Base-by-base conservation (phyloP, 2,797 vertebrate genomes). In the Heterohyrax brucei region DNA sequence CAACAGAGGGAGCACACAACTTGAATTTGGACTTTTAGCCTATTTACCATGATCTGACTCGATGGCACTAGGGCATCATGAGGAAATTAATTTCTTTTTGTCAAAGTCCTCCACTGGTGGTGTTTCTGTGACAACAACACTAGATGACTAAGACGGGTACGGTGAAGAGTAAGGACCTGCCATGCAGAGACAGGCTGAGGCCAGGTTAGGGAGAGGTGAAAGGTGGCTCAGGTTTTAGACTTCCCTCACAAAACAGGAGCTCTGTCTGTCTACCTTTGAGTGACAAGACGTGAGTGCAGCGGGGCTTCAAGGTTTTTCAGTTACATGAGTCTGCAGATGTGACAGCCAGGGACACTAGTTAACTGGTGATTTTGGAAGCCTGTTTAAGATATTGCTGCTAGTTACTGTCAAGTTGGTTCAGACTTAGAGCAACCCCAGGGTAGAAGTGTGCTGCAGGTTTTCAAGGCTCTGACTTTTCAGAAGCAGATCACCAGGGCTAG, bases 161-260 rank as follows among this genome's bases (percentile, higher is more conserved):
- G 80, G 8, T 16, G 48, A 24, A 39, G 61, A 28, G 48, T 1
- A 10, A 81, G 62, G 19, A 30, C 5, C 0, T 3, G 3, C 16
- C 21, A 10, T 3, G 14, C 33, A 39, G 10, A 68, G 64, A 10
- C 0, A 9, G 7, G n/a, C 5, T 3, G 33, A 75, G 48, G 6
- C 62, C 9, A 19, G 33, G 3, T 21, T 1, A 1, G 0, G 30
- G 30, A 72, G 24, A 46, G 3, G 1, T 0, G 4, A 19, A 7
- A 59, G 9, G 30, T 1, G 26, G 28, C 46, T 94, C 39, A 13
- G 4, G 7, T 30, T 1, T 44, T 7, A 26, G 59, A 61, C 61
- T 79, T 61, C 6, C 12, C 53, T 28, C 72, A 70, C 70, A 33
- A 46, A 39, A 26, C 22, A 19, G 1, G 9, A 1, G 16, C 1